Conservation (phyloP, 2,113 vertebrate species). For the Etia nguti region DNA sequence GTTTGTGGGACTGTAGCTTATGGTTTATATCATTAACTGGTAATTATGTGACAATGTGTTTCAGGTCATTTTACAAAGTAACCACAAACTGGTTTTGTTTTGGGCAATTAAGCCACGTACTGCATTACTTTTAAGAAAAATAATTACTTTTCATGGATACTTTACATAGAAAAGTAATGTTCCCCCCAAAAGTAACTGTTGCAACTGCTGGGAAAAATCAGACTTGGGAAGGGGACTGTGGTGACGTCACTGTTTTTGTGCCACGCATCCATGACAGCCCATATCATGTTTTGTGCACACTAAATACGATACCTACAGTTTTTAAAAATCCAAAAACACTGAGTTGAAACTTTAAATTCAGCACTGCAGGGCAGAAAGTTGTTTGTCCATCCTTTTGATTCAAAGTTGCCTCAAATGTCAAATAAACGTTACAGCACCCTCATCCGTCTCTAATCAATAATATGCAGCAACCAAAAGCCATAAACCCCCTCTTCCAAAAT, state of each 20-base stretch:
- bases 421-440: not conserved
- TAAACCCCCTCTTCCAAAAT: not conserved
- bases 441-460: not conserved
- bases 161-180: not conserved
- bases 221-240: not conserved
- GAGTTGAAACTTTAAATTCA: not conserved
- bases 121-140: not conserved
- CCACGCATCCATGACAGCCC: not conserved
- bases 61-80: not conserved
- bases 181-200: rapidly evolving
- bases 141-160: not conserved
- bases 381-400: not conserved
- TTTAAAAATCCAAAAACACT: not conserved
- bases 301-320: not conserved
- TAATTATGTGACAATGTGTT: not conserved
- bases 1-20: not conserved
- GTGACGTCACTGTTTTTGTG: not conserved
- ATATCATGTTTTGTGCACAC: not conserved
- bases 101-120: not conserved
- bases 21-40: not conserved
- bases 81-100: not conserved
- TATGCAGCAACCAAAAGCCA: not conserved
- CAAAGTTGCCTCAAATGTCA: not conserved
- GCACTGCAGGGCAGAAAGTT: not conserved
- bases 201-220: not conserved